Conservation (phyloP, 2,888 invertebrate genomes). For the Polydesmus complanatus region DNA sequence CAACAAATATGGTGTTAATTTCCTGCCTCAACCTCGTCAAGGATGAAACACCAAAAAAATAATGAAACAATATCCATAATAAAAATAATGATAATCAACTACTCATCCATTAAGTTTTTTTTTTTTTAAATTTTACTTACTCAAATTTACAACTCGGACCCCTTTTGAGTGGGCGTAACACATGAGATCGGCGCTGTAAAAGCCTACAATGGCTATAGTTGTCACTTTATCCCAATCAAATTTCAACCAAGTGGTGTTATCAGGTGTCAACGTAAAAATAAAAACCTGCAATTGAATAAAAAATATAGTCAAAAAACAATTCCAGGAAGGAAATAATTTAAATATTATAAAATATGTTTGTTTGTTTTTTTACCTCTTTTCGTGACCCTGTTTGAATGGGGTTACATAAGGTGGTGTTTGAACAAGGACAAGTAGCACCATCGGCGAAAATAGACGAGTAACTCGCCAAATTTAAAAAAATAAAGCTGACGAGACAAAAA, state of each 20-base stretch:
- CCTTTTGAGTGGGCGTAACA: constrained; percentile 30
- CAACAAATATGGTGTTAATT: neutral
- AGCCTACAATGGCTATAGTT: constrained; percentile 30
- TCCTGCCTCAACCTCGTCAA: too few species aligned
- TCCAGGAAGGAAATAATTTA: neutral
- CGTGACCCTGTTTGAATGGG: constrained; percentile 7
- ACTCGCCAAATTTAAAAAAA: neutral
- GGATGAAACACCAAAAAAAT: too few species aligned
- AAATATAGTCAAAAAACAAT: neutral
- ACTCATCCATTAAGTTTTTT: neutral
- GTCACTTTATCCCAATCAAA: constrained; percentile 33
- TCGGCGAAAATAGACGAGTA: neutral
- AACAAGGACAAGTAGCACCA: constrained; percentile 8
- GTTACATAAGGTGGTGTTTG: constrained; percentile 1
- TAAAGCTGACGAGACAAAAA: neutral
- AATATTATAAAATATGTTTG: neutral
- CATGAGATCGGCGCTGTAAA: constrained; percentile 27
- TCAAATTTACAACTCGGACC: constrained; percentile 27
- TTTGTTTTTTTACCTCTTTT: constrained; percentile 9
- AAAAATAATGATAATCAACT: neutral
- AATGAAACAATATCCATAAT: too few species aligned
- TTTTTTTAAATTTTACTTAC: constrained; percentile 21
- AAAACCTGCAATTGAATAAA: constrained; percentile 17
- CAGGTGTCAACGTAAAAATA: constrained; percentile 20
- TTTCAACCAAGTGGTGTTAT: constrained; percentile 21